Evolutionary conservation across 2,888 invertebrate species (phyloP), one percentile per base, ranked within the genome.

Genomic region (Ptilodon capucinus): DNA sequence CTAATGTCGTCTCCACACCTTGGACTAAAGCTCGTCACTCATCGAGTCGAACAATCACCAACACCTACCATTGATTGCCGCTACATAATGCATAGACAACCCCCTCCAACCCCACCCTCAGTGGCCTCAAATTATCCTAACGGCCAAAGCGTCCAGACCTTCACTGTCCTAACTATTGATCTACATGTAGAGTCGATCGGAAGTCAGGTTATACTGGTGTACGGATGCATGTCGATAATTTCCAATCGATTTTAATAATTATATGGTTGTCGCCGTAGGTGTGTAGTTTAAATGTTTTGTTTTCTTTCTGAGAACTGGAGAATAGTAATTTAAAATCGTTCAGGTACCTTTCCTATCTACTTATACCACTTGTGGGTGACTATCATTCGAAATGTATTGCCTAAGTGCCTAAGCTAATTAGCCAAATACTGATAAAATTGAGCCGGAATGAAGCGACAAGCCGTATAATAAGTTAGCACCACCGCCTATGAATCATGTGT

Each of bases 21-120:
- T 42, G 38, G 14, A 35, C 42, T 19, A 50, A 44, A 60, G 42
- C 54, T 63, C 73, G 74, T 75, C 75, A 73, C 65, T 73, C 68
- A 60, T 57, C 52, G 57, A 46, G 50, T 54, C 50, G 70, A 71
- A 78, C 87, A 85, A 84, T 86, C 80, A 82, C 76, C 80, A 68
- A 84, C 86, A 87, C 84, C 84, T 83, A 74, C 79, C 84, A 82
- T 85, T 87, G 89, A 90, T 88, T 89, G 86, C 80, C 79, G 74
- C 85, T 88, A 84, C 84, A 89, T 89, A 85, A 90, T 90, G 85
- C 86, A 90, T 84, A 76, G 76, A 76, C 78, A 70, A 61, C 72
- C 71, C 69, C 64, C 56, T 52, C 68, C 57, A 69, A 66, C 64
- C 60, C 57, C 62, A 48, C 42, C 44, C 61, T 48, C 46, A 34